Conservation (phyloP, 2,888 invertebrate species). For the Axea sp. region DNA sequence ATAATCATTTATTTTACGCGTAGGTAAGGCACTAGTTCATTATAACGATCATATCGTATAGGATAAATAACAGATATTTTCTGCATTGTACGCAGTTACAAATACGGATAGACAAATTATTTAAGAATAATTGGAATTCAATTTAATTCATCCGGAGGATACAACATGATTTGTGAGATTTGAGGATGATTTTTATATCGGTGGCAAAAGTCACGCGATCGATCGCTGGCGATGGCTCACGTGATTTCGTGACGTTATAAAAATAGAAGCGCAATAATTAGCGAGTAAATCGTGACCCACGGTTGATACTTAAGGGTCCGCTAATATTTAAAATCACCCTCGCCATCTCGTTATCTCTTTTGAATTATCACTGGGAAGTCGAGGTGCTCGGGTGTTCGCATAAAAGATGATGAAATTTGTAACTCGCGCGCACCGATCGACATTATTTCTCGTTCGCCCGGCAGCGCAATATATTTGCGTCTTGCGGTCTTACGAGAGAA, state of each 20-base stretch:
- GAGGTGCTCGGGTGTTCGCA: constrained; percentile 1
- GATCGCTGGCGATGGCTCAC: constrained; percentile 5
- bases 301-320: background rate
- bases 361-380: constrained; percentile 20
- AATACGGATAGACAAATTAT: constrained; percentile 16
- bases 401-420: constrained; percentile 15
- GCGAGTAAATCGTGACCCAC: constrained; percentile 14
- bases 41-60: constrained; percentile 3
- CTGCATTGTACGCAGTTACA: background rate
- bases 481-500: background rate
- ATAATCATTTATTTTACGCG: constrained; percentile 14
- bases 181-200: background rate
- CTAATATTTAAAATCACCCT: constrained; percentile 7
- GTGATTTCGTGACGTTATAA: constrained; percentile 12
- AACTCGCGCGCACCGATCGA: constrained; percentile 1
- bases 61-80: constrained; percentile 1
- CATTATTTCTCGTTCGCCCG: constrained; percentile 9
- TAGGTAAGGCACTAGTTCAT: constrained; percentile 8
- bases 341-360: constrained; percentile 2
- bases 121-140: constrained; percentile 26
- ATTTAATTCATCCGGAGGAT: constrained; percentile 18
- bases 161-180: constrained; percentile 15
- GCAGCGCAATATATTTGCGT: constrained; percentile 1
- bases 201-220: constrained; percentile 4
- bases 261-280: constrained; percentile 22